Evolutionary conservation across 2,888 invertebrate genomes (phyloP), one percentile per base, ranked within the genome.

Genomic region (Brassicogethes aeneus): DNA sequence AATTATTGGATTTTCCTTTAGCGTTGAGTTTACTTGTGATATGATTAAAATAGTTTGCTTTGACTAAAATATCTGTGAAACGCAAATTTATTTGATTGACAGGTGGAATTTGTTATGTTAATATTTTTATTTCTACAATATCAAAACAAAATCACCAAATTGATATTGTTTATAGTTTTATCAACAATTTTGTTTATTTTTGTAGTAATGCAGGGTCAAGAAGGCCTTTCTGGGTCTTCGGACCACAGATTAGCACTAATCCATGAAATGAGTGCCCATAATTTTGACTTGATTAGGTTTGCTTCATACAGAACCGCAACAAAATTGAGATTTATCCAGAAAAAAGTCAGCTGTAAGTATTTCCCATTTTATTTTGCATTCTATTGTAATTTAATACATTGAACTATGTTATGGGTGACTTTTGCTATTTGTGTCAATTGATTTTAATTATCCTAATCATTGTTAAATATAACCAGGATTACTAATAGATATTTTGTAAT

Each of bases 221-320:
- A 66, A 44, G 59, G 59, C 42, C 48, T 65, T 39, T 59, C 65
- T 37, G 65, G 65, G 50, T 62, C 65, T 43, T 62, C 66, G 31
- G 83, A 83, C 69, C 82, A 82, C 53, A 77, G 87, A 44, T 76
- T 88, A 44, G 84, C 83, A 57, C 74, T 90, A 42, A 70, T 86
- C 49, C 88, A 89, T 64, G 90, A 90, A 69, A 82, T 90, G 80
- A 78, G 89, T 51, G 79, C 87, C 54, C 91, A 93, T 68, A 90
- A 92, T 69, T 96, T 90, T 65, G 96, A 97, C 70, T 81, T 89
- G 48, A 97, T 97, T 61, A 79, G 96, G 57, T 97, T 99, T 70
- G 93, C 97, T 34, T 95, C 96, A 1, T 99, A 99, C 70, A 80
- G 97, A 50, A 96, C 96, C 2, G 96, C 97, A 5, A 94, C 92